Percentiles rank a stretch among this genome's conserved stretches.
These are phyloP conservation scores for Atopsyche davidsoni DNA, from an alignment of 1,140 invertebrate species.

Conservation along the genomic window DNA sequence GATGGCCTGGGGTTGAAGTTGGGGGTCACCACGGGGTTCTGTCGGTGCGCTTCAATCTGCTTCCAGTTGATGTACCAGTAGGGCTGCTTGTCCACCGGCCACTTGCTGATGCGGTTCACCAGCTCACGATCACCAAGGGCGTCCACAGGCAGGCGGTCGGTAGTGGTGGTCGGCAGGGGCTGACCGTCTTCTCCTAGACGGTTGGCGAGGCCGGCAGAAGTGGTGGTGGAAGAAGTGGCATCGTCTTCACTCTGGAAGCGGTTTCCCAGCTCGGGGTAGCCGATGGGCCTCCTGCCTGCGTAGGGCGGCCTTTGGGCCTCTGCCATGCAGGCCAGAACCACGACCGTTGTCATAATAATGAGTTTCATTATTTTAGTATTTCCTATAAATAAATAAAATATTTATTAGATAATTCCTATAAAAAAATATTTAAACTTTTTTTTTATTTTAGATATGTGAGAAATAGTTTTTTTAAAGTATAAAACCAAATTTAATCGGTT, in stretches of 20 bases:
- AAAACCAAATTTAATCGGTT: background rate
- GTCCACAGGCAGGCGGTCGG: constrained; percentile 32
- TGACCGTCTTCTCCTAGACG: constrained; percentile 30
- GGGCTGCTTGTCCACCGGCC: constrained; percentile 37
- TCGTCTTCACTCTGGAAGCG: constrained; percentile 30
- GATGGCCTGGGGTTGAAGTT: constrained; percentile 11
- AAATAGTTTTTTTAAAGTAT: background rate
- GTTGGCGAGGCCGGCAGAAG: constrained; percentile 27
- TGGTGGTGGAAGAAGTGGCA: constrained; percentile 1
- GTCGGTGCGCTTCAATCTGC: constrained; percentile 37
- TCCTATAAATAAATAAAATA: constrained; percentile 5
- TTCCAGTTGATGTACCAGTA: constrained; percentile 43
- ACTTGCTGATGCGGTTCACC: constrained; percentile 34
- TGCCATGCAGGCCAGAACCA: constrained; percentile 16
- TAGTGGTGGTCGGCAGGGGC: constrained; percentile 16
- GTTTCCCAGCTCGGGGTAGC: constrained; percentile 31
- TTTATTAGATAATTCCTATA: background rate
- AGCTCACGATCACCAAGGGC: constrained; percentile 36
- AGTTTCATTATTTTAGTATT: constrained; percentile 12
- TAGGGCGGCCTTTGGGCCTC: constrained; percentile 34
- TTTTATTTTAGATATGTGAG: background rate
- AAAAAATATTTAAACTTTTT: background rate
- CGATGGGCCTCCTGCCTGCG: constrained; percentile 32
- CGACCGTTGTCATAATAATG: constrained; percentile 24
- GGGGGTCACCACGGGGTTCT: background rate